Evolutionary conservation across 2,113 vertebrate genomes (phyloP), one percentile per base, ranked within the genome.

Genomic region (Bagarius yarrelli): DNA sequence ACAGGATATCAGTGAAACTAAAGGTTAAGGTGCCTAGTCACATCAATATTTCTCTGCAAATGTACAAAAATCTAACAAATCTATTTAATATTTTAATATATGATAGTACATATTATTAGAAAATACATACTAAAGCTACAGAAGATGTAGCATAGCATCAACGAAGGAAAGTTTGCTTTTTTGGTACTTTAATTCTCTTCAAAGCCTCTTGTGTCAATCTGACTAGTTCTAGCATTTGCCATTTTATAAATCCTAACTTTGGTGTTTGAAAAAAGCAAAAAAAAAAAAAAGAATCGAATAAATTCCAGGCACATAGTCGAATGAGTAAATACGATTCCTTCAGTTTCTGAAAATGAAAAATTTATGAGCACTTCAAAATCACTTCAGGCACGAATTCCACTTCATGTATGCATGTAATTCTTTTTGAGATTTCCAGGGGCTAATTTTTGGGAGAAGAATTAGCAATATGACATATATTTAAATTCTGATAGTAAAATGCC

Each of bases 401-500:
- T 19, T 64, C 30, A 64, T 32, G 5, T 40, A 47, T 47, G 23
- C 13, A 52, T 61, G 30, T 47, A 52, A 75, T 59, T 75, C 21
- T 59, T 57, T 32, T 34, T 53, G 14, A 53, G 23, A 53, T 32
- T 67, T 56, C 50, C 21, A 34, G 55, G 9, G 47, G 18, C 14
- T 30, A 66, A 27, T 47, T 44, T 61, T 63, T 63, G 19, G 30
- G 13, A 21, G 21, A 23, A 25, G 36, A 30, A 44, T 47, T 76
- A 40, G 36, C 57, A 56, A 47, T 44, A 19, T 61, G 57, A 27
- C 56, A 30, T 30, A 13, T 70, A 47, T 70, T 25, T 19, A 25
- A 52, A 71, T 52, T 71, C 47, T 52, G 25, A 12, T 8, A 71
- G 69, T 52, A 71, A 71, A 78, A 78, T 78, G 52, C 13, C 44